phyloP scores from a whole-genome alignment of 2,113 vertebrate genomes.

The Sorex araneus region DNA sequence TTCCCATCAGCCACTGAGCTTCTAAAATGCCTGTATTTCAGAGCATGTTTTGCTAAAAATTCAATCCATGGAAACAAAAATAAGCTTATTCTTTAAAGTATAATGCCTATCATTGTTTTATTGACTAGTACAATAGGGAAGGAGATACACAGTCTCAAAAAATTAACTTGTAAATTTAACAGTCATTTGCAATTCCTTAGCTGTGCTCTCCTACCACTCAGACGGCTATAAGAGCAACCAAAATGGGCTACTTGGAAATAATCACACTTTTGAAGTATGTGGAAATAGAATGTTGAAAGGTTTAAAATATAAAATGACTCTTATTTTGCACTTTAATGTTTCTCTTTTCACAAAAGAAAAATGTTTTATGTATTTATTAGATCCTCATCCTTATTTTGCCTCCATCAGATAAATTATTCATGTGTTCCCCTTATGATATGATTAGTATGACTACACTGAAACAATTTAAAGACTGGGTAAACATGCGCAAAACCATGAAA shows the following conservation, averaged over 20 bases:
- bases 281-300: neutral
- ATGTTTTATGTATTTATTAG: neutral
- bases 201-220: neutral
- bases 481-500: neutral
- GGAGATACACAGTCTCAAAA: neutral
- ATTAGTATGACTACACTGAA: neutral
- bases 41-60: constrained; percentile 34
- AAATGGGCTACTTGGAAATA: neutral
- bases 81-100: neutral
- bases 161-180: neutral
- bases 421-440: neutral
- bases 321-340: neutral
- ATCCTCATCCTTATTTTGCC: neutral
- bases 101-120: neutral
- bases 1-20: neutral
- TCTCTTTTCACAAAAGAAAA: neutral
- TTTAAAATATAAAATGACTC: neutral
- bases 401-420: neutral
- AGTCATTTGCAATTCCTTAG: neutral
- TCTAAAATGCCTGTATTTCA: neutral
- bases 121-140: neutral
- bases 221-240: neutral
- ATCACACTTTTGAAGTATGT: neutral
- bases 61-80: neutral
- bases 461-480: neutral